phyloP scores from a whole-genome alignment of 2,888 invertebrate genomes.

The Podabrus alpinus region DNA sequence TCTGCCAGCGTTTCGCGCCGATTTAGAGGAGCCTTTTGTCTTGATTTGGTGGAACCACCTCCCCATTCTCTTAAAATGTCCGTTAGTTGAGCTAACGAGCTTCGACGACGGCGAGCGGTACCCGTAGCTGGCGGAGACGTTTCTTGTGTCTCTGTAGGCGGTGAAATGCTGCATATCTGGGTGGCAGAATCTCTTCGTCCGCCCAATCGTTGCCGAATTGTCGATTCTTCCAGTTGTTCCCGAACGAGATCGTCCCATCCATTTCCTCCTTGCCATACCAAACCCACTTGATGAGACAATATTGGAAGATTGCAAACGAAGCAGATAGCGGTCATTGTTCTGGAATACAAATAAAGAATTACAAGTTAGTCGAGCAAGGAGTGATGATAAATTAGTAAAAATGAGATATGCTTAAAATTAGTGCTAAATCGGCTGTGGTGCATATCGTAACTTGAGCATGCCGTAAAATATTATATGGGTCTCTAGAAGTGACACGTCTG shows the following conservation, averaged over 20 bases:
- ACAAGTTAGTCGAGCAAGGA: background rate
- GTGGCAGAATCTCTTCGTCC: constrained; percentile 89
- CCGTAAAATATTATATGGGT: constrained; percentile 25
- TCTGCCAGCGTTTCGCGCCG: constrained; percentile 87
- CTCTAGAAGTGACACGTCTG: constrained; percentile 10
- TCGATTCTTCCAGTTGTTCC: constrained; percentile 85
- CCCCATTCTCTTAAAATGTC: constrained; percentile 90
- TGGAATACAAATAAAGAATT: constrained; percentile 53
- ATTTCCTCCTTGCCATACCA: constrained; percentile 93
- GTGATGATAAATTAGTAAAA: background rate
- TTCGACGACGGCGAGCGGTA: constrained; percentile 73
- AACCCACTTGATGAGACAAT: constrained; percentile 89
- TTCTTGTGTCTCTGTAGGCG: constrained; percentile 75
- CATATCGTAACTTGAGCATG: constrained; percentile 33
- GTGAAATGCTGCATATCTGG: constrained; percentile 83
- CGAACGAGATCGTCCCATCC: constrained; percentile 92
- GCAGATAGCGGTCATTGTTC: constrained; percentile 93
- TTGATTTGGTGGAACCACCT: constrained; percentile 63
- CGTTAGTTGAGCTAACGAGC: constrained; percentile 85
- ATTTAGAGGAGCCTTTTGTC: constrained; percentile 70
- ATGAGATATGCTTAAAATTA: background rate
- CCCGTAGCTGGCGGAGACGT: constrained; percentile 68
- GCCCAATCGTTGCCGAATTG: constrained; percentile 81
- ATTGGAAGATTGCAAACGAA: constrained; percentile 96
- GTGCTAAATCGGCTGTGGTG: constrained; percentile 30